Evolutionary conservation across 2,797 vertebrate genomes (phyloP), one percentile per base, ranked within the genome.

Genomic region (Carapus acus): DNA sequence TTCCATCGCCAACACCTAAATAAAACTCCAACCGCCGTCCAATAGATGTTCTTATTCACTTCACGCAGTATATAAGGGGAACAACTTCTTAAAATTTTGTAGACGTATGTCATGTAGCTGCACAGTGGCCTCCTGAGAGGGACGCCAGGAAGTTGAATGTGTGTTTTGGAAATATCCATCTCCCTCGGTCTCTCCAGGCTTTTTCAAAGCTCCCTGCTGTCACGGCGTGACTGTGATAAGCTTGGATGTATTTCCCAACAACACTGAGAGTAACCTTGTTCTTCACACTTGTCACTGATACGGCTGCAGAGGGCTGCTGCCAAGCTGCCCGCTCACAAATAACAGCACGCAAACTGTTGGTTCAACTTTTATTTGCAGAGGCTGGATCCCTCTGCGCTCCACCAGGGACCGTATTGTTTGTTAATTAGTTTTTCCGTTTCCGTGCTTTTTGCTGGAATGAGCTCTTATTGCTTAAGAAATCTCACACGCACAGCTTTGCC

Each of bases 251-350:
- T 73, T 73, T 68, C 56, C 49, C 55, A 71, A 58, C 50, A 61
- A 17, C 62, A 46, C 51, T 69, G 77, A 59, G 71, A 74, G 40
- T 50, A 49, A 58, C 67, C 73, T 80, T 62, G 72, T 46, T 71
- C 62, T 33, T 42, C 24, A 22, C 82, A 79, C 69, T 71, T 85
- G 84, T 49, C 64, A 38, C 31, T 63, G 24, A 63, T 46, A 33
- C 36, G 20, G n/a, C 47, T 61, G 73, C 71, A 65, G 71, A 65
- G 34, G 33, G 18, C 36, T 29, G 20, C 8, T 22, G 34, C 17
- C 42, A 24, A 56, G 47, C 47, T 40, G 43, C 49, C 20, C 12
- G 51, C 31, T 36, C 14, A 53, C 12, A n/a, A 42, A 24, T 31
- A 23, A 54, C n/a, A 40, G 27, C 34, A 29, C 43, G 46, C 29